Percentiles rank a stretch among this genome's conserved stretches.
Evolutionary conservation across 2,888 invertebrate species (phyloP).

Genomic region (Rhabditoides inermis): DNA sequence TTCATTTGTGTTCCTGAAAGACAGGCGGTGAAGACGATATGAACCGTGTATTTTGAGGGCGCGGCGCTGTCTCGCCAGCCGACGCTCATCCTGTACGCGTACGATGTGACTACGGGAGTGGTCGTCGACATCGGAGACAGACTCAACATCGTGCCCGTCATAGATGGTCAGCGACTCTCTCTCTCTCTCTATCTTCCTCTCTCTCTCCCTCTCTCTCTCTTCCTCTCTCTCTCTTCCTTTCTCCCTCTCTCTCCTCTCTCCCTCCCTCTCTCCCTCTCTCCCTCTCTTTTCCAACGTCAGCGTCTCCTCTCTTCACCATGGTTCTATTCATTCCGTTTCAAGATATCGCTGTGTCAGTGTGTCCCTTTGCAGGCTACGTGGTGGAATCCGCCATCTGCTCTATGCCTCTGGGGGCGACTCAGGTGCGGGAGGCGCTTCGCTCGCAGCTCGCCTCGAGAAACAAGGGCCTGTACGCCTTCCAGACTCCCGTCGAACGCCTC

Average conservation of each 20-base stretch:
- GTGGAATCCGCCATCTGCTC: slow-evolving; percentile 58
- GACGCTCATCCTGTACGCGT: slow-evolving; percentile 60
- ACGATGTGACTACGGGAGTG: slow-evolving; percentile 60
- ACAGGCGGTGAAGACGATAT: background rate
- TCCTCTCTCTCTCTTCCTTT: too few relatives aligned
- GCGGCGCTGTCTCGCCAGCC: slow-evolving; percentile 60
- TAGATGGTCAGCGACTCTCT: slow-evolving; percentile 56
- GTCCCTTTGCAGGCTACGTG: slow-evolving; percentile 56
- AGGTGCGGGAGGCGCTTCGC: slow-evolving; percentile 52
- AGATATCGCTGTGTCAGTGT: too few relatives aligned
- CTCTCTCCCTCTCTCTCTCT: too few relatives aligned
- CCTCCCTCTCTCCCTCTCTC: too few relatives aligned
- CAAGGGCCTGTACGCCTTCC: slow-evolving; percentile 51
- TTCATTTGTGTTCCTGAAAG: background rate
- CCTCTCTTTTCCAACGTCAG: too few relatives aligned
- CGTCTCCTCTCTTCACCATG: too few relatives aligned
- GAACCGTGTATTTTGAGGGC: slow-evolving; percentile 17
- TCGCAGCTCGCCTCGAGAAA: slow-evolving; percentile 37
- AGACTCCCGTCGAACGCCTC: slow-evolving; percentile 55
- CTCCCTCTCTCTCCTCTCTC: too few relatives aligned
- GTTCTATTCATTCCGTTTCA: too few relatives aligned
- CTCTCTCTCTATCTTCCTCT: too few relatives aligned
- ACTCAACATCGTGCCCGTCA: slow-evolving; percentile 60
- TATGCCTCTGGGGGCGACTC: slow-evolving; percentile 59
- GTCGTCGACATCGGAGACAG: slow-evolving; percentile 62